A percentile compares a stretch with the other conserved stretches of the same genome.
Evolutionary conservation across 2,113 vertebrate genomes (phyloP).

Genomic region (Poicephalus meyeri): DNA sequence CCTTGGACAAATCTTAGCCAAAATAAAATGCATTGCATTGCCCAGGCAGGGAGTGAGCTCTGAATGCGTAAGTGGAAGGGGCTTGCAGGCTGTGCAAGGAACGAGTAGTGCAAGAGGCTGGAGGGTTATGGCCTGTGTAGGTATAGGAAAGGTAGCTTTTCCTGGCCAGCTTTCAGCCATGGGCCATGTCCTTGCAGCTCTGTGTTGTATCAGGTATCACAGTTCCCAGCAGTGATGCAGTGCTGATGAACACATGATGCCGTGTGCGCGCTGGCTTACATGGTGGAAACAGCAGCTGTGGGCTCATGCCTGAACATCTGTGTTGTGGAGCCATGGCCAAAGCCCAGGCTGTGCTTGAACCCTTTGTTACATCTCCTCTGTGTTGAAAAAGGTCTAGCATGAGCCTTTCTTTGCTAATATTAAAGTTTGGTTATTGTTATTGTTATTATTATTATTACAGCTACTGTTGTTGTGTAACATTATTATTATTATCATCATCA

Average conservation of each 20-base stretch:
- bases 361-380: neutral
- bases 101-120: neutral
- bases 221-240: rapidly evolving
- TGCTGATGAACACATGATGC: rapidly evolving
- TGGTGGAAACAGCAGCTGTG: neutral
- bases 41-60: neutral
- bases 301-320: neutral
- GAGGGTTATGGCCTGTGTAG: neutral
- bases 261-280: rapidly evolving
- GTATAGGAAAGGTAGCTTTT: neutral
- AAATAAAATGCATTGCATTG: neutral
- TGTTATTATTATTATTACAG: neutral
- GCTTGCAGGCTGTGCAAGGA: neutral
- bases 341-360: neutral
- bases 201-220: rapidly evolving
- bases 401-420: neutral
- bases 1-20: neutral
- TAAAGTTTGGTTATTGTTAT: neutral
- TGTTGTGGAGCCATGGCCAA: neutral
- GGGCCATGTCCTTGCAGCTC: neutral
- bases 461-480: neutral
- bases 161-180: neutral
- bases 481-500: neutral
- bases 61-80: neutral
- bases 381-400: neutral